Base-by-base conservation (phyloP, 2,797 vertebrate genomes). In the Poecilia gillii region DNA sequence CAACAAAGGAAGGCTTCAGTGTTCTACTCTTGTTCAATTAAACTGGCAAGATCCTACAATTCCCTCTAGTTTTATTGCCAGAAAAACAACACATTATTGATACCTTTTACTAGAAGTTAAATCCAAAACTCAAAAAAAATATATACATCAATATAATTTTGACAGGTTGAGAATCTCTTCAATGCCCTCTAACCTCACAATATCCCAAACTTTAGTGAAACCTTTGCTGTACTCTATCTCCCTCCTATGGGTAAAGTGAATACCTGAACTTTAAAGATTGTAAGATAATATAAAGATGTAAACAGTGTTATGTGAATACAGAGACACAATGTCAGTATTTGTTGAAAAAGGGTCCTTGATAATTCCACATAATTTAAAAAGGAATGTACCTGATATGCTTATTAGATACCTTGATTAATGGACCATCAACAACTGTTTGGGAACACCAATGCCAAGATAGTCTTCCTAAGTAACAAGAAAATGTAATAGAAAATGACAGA, bases 1-100 rank as follows among this genome's bases (percentile, higher is more conserved):
- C 23, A 51, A 73, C 16, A 51, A 75, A 75, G 72, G 59, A 72
- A 74, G 33, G 36, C 33, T 73, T 36, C 33, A 25, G 46, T 51
- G 47, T 51, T 73, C 9, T 39, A 49, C 11, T 18, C 25, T 49
- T 51, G 28, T 51, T 49, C 72, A 25, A 39, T 49, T 76, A 9
- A 66, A 49, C 20, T 68, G 31, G 3, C 13, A 3, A 49, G 16
- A 12, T 25, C 25, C 45, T 47, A 41, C 12, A 41, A 28, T 36
- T 13, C 6, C 3, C 20, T 18, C 2, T 12, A 25, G 45, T 4
- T 28, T 71, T 7, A 45, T 16, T 14, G 6, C 25, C 53, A 55
- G 25, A n/a, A 45, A 71, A 71, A 28, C 2, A 14, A 43, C 20
- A 25, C 25, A 53, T 53, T 53, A 53, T 53, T 70, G 23, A 68